A percentile compares a stretch with the other conserved stretches of the same genome.
phyloP scores from a whole-genome alignment of 2,888 invertebrate genomes.

The Parnassius orleans region DNA sequence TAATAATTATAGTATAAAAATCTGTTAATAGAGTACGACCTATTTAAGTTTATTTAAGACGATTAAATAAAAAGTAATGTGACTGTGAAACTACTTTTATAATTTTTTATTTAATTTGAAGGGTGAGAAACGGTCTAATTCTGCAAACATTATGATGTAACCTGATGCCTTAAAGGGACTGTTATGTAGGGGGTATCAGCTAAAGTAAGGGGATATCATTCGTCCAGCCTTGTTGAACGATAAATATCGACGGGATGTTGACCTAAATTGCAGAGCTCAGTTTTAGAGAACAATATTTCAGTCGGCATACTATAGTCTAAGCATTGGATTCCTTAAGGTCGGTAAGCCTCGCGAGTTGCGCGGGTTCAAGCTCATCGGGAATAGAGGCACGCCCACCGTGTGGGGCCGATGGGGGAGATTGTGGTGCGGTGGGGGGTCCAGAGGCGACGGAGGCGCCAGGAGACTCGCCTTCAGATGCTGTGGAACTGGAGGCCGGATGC shows the following conservation, averaged over 20 bases:
- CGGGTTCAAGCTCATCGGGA: conserved; percentile 93
- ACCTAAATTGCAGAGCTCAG: conserved; percentile 17
- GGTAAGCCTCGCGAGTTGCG: conserved; percentile 92
- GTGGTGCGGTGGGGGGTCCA: conserved; percentile 78
- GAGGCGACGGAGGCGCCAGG: conserved; percentile 81
- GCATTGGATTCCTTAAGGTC: conserved; percentile 95
- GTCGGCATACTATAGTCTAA: conserved; percentile 65
- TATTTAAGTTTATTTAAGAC: conserved; percentile 16
- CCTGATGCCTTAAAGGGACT: conserved; percentile 3
- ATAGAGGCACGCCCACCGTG: conserved; percentile 91
- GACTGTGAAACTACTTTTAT: not conserved
- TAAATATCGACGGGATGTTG: conserved; percentile 19
- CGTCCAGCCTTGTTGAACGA: conserved; percentile 4
- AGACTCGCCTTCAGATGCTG: conserved; percentile 84
- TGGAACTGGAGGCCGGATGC: conserved; percentile 82
- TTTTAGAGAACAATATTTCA: conserved; percentile 13
- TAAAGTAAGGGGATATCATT: not conserved
- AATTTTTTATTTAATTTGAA: not conserved
- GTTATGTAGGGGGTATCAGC: not conserved
- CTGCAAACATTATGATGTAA: conserved; percentile 24
- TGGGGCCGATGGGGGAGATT: conserved; percentile 84
- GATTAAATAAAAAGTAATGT: conserved; percentile 2
- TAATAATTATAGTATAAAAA: conserved; percentile 17
- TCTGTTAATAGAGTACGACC: conserved; percentile 13
- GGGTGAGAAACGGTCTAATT: conserved; percentile 38